These are phyloP conservation scores for Ciconia nigra DNA, from an alignment of 2,797 vertebrate species.

Conservation along the genomic window DNA sequence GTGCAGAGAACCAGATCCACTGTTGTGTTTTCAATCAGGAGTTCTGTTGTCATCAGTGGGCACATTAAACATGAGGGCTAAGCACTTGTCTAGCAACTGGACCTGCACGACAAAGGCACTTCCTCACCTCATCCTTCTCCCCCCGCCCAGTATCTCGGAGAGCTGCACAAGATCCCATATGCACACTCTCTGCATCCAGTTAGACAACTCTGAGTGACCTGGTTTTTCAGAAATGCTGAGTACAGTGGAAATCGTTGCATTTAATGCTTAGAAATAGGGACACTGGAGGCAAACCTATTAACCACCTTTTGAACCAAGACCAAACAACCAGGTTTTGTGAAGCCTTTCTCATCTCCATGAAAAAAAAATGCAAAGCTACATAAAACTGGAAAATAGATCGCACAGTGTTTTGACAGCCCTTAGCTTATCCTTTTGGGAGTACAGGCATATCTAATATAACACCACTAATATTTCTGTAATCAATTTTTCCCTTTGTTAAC, in stretches of 20 bases:
- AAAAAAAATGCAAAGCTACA: background rate
- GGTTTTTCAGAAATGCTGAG: background rate
- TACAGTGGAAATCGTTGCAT: background rate
- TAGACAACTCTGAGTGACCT: background rate
- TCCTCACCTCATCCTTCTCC: background rate
- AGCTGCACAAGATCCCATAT: background rate
- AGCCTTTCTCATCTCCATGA: background rate
- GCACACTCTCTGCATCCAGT: background rate
- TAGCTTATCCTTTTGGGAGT: background rate
- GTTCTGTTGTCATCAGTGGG: background rate
- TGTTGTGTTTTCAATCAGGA: fast-evolving
- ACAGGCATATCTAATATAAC: background rate
- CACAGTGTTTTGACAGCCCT: background rate
- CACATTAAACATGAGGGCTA: fast-evolving
- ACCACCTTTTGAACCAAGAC: background rate
- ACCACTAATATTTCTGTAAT: background rate
- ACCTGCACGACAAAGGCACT: background rate
- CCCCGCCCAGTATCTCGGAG: fast-evolving
- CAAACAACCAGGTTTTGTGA: background rate
- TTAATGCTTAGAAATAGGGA: background rate
- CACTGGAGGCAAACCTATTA: background rate
- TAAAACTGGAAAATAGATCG: background rate
- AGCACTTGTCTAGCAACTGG: background rate
- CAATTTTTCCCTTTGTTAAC: background rate
- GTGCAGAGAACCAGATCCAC: background rate